Percentiles rank a stretch among this genome's conserved stretches.
Conservation (phyloP, 2,113 vertebrate species). For the Poicephalus gulielmi region DNA sequence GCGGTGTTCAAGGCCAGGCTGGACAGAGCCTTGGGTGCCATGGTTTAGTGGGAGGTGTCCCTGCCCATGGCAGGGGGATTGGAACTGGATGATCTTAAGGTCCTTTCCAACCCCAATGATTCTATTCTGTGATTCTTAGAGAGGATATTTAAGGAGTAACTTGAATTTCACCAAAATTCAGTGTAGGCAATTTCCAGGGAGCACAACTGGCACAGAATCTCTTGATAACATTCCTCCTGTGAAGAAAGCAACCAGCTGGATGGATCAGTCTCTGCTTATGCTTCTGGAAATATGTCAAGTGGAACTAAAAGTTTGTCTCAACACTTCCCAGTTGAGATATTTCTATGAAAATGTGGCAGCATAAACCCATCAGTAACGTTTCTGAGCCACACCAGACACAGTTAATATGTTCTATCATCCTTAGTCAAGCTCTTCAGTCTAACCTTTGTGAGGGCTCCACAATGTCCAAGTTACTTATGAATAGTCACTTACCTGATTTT, state of each 20-base stretch:
- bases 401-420: background rate
- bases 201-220: background rate
- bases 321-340: background rate
- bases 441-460: background rate
- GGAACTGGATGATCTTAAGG: too few species aligned
- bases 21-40: too few species aligned
- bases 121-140: background rate
- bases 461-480: accelerated
- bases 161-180: background rate
- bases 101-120: too few species aligned
- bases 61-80: too few species aligned
- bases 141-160: background rate
- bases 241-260: background rate
- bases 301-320: background rate
- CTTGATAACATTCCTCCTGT: too few species aligned
- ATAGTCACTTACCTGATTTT: constrained; percentile 9
- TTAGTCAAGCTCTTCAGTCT: background rate
- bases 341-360: background rate
- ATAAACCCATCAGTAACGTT: background rate
- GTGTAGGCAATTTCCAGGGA: background rate
- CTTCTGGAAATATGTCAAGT: background rate
- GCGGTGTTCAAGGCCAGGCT: too few species aligned
- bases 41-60: too few species aligned
- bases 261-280: too few species aligned
- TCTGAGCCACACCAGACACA: background rate